phyloP scores from a whole-genome alignment of 1,140 invertebrate species.

The Drosophila pruinosa region DNA sequence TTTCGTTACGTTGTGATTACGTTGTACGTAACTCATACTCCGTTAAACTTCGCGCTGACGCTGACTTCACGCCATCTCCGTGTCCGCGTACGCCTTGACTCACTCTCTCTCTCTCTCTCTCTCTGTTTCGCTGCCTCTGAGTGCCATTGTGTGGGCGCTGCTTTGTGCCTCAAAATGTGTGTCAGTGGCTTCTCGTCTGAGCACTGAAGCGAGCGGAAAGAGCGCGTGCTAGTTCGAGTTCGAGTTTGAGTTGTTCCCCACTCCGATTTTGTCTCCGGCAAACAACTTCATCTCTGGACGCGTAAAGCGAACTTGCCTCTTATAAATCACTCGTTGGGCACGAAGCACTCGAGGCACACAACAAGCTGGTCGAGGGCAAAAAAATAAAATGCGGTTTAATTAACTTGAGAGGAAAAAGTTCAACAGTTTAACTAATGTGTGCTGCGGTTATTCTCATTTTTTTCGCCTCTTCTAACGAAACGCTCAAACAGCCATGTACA shows the following conservation, averaged over 20 bases:
- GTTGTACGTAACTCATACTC: conserved; percentile 7
- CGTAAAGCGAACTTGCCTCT: conserved; percentile 26
- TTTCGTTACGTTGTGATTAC: conserved; percentile 30
- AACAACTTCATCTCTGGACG: not conserved
- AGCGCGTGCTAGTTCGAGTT: not conserved
- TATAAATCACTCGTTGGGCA: conserved; percentile 68
- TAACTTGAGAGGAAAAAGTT: conserved; percentile 40
- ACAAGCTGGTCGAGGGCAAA: too few relatives aligned
- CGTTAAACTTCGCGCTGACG: conserved; percentile 14
- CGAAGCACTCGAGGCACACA: conserved; percentile 46
- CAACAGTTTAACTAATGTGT: conserved; percentile 40
- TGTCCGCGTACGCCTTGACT: conserved; percentile 1
- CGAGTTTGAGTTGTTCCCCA: not conserved
- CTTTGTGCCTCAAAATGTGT: conserved; percentile 65
- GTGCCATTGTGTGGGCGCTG: conserved; percentile 25
- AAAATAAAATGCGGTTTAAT: conserved; percentile 56
- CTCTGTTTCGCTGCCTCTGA: conserved; percentile 17
- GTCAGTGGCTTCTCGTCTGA: conserved; percentile 61
- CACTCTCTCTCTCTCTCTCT: conserved; percentile 24
- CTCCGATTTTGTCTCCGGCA: not conserved
- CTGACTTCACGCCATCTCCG: conserved; percentile 17
- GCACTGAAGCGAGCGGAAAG: conserved; percentile 15
- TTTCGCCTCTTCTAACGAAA: not conserved
- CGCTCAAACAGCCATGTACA: conserved; percentile 61
- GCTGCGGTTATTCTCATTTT: conserved; percentile 32